Conservation (phyloP, 2,113 vertebrate genomes). For the Pedionomus torquatus region DNA sequence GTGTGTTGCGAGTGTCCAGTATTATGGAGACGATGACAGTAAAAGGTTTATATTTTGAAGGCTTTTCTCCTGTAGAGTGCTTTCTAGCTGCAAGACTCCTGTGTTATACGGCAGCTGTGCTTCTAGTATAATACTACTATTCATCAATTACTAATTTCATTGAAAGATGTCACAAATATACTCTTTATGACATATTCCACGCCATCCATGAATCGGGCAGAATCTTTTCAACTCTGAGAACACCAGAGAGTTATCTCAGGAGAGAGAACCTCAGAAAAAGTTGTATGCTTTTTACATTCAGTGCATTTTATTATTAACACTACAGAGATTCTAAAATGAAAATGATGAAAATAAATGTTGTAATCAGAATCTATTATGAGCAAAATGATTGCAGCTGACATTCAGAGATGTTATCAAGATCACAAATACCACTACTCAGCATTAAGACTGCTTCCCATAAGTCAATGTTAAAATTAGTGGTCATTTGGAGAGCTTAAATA, state of each 20-base stretch:
- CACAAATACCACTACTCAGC: background rate
- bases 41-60: conserved; percentile 71
- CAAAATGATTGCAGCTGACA: background rate
- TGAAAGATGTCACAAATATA: conserved; percentile 63
- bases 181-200: conserved; percentile 16
- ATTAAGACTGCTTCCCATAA: background rate
- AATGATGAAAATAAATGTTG: conserved; percentile 30
- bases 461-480: conserved; percentile 10
- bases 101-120: conserved; percentile 52
- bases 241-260: background rate
- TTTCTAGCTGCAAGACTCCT: conserved; percentile 41
- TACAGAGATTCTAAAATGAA: conserved; percentile 12
- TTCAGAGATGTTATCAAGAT: conserved; percentile 1
- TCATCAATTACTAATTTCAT: conserved; percentile 53
- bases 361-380: background rate
- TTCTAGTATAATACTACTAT: conserved; percentile 29
- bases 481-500: conserved; percentile 3
- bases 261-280: background rate
- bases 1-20: conserved; percentile 63
- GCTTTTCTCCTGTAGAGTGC: conserved; percentile 41
- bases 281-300: background rate
- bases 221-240: background rate
- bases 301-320: background rate
- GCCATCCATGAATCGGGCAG: background rate
- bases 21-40: conserved; percentile 54